Conservation (phyloP, 2,888 invertebrate species). For the Hypercompe scribonia region DNA sequence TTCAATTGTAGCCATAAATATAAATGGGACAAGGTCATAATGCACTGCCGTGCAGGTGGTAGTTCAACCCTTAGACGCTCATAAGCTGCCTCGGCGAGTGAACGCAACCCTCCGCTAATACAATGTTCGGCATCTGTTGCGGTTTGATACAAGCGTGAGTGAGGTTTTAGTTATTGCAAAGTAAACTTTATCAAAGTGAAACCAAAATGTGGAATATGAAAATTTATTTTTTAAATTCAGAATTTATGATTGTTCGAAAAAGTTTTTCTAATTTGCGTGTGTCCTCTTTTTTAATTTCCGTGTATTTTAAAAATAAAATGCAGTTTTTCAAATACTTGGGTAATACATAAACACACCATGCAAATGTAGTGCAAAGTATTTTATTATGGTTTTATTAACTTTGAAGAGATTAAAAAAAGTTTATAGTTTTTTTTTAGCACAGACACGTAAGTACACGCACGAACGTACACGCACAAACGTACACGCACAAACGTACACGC, state of each 20-base stretch:
- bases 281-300: neutral
- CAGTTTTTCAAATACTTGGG: no score
- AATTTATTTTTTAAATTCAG: no score
- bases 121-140: neutral
- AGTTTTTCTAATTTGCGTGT: neutral
- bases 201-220: neutral
- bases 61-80: neutral
- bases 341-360: no score
- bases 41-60: neutral
- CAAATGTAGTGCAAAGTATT: no score
- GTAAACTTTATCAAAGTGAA: neutral
- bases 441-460: no score
- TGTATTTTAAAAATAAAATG: neutral
- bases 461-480: no score
- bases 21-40: neutral
- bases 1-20: neutral
- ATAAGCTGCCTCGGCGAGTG: neutral
- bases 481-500: no score
- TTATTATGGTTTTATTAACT: no score
- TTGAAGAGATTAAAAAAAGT: no score
- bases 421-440: no score
- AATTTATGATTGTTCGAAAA: neutral
- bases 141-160: neutral
- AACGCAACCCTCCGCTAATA: neutral
- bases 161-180: neutral